Base-by-base conservation (phyloP, 1,140 invertebrate genomes). In the Drosophila micromelanica region DNA sequence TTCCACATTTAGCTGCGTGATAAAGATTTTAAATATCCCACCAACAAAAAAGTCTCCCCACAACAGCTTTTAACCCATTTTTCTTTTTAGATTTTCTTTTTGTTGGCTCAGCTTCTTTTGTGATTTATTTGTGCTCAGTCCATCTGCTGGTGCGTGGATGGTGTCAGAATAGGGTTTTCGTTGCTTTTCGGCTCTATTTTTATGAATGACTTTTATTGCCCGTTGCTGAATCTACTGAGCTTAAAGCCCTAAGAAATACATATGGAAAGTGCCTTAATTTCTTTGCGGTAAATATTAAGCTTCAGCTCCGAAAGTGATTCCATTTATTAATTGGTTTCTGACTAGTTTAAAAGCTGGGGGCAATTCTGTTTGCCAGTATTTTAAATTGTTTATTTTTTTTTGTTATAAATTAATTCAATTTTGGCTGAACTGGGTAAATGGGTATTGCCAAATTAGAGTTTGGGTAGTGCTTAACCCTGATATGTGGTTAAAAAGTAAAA, bases 51-150 rank as follows among this genome's bases (percentile, higher is more conserved):
- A 57, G 49, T 60, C 45, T 49, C 15, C 17, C 27, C 13, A 8
- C 13, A 42, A 48, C 11, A 40, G 32, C 62, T 45, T 56, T 52
- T 40, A 57, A 60, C 63, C 70, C 38, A 59, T 73, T 61, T 52
- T 55, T 68, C 52, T 61, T 60, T 51, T 15, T 15, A 38, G 37
- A 59, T 52, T 52, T 51, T 35, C 37, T 35, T 51, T 37, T 35
- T 37, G 60, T 70, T 52, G 59, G 62, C 37, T 61, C 68, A 73
- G 73, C 61, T 49, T 55, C 65, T 84, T 73, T 78, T 72, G 59
- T 78, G 67, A 87, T 86, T 86, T 87, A 87, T 81, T 68, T 67
- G 37, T 12, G 37, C 40, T 45, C 32, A 2, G 32, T 35, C 45
- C 9, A 15, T 13, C 40, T 13, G 48, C 9, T 38, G 13, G 15